Percentiles rank a stretch among this genome's conserved stretches.
These are phyloP conservation scores for Xestoiulus laeticollis DNA, from an alignment of 2,888 invertebrate species.

Conservation along the genomic window DNA sequence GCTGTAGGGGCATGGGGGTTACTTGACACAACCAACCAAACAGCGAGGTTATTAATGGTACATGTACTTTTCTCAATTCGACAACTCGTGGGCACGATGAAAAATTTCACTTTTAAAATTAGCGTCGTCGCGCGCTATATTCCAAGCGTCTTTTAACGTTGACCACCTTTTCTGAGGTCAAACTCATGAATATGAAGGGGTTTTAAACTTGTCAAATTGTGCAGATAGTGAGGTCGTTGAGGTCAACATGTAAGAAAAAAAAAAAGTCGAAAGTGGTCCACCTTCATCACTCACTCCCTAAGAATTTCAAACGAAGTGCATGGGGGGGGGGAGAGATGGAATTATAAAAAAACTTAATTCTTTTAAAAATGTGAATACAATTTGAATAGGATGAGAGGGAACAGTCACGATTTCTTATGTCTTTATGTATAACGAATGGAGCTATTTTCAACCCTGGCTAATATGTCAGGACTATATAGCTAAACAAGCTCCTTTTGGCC, in stretches of 20 bases:
- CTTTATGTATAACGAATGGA: conserved; percentile 26
- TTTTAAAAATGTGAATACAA: conserved; percentile 12
- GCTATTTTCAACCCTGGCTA: conserved; percentile 19
- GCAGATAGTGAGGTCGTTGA: conserved; percentile 3
- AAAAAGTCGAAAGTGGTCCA: conserved; percentile 26
- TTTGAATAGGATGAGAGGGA: conserved; percentile 2
- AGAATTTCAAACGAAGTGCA: neutral
- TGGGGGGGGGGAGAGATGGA: neutral
- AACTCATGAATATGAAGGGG: conserved; percentile 15
- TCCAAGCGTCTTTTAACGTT: neutral
- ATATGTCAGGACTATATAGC: neutral
- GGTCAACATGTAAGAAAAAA: neutral
- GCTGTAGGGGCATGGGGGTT: neutral
- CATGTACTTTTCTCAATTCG: neutral
- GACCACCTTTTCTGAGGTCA: conserved; percentile 12
- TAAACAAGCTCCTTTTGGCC: neutral
- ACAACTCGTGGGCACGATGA: conserved; percentile 20
- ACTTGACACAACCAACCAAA: neutral
- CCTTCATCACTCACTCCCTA: conserved; percentile 18
- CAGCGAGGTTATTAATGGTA: conserved; percentile 1
- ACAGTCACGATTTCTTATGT: conserved; percentile 19
- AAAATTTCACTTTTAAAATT: conserved; percentile 19
- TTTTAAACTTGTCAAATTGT: conserved; percentile 26
- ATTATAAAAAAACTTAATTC: neutral
- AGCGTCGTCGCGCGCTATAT: neutral